Evolutionary conservation across 2,113 vertebrate genomes (phyloP), one percentile per base, ranked within the genome.

Genomic region (Gnathonemus longibarbis): DNA sequence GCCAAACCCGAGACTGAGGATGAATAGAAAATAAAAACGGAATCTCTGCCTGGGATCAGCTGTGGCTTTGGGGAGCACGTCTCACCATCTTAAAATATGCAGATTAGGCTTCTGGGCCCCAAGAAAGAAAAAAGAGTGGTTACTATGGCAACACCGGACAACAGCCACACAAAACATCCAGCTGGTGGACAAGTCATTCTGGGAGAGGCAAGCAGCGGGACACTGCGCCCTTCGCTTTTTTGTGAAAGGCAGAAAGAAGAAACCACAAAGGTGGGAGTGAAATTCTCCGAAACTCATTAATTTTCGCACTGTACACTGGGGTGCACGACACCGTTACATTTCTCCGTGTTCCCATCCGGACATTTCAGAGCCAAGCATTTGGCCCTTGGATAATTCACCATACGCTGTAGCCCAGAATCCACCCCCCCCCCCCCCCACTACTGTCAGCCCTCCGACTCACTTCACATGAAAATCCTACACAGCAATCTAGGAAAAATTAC

Each of bases 111-210:
- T 93, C 92, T 91, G 93, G 94, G 94, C 92, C 94, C 93, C 91
- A 52, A 93, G 91, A 95, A 95, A 95, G 92, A 94, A 94, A 91
- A 92, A 94, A 86, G 89, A 92, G 27, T 84, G 50, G 95, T 96
- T 95, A 93, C 95, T 91, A 84, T 94, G 94, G 94, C 90, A 94
- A 96, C 94, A 58, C 91, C 21, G 91, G 94, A 95, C 95, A 96
- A 96, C 95, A 95, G 93, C 91, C 53, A 92, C 92, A 92, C 93
- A 96, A 94, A 96, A 95, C 93, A 94, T 93, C 91, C 91, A 90
- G 42, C 91, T 95, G 93, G 94, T 92, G 94, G 94, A 95, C 95
- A 94, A 93, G 89, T 50, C 92, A 90, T 92, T 94, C 91, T 89
- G 90, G 93, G 93, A 94, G 24, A 50, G 91, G 92, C 88, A 85